phyloP scores from a whole-genome alignment of 2,797 vertebrate species.

The Macroramphosus scolopax region DNA sequence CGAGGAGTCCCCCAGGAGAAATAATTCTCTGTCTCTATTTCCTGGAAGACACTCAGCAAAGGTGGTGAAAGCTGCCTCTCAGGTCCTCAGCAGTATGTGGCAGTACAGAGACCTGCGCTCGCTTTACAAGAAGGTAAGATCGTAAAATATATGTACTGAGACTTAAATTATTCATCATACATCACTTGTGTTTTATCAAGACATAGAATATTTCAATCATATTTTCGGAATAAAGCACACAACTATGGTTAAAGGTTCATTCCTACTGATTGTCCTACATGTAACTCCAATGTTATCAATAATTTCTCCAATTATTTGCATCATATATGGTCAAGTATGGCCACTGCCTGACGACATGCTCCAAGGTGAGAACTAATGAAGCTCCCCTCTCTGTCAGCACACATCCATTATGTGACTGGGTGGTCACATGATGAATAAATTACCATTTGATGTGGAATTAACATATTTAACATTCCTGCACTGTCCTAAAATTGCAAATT shows the following conservation, averaged over 20 bases:
- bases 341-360: too few species aligned
- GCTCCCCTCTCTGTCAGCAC: neutral
- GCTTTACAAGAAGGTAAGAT: constrained; percentile 98
- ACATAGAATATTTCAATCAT: too few species aligned
- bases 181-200: too few species aligned
- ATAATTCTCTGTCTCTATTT: constrained; percentile 29
- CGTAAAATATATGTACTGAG: neutral
- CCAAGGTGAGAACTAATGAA: neutral
- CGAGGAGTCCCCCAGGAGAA: constrained; percentile 25
- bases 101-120: constrained; percentile 99
- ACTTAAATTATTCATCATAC: too few species aligned
- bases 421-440: neutral
- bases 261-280: too few species aligned
- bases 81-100: constrained; percentile 99
- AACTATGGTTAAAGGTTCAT: too few species aligned
- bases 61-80: constrained; percentile 98
- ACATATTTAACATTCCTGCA: neutral
- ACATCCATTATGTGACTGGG: neutral
- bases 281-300: too few species aligned
- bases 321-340: neutral
- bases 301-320: too few species aligned
- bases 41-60: constrained; percentile 92
- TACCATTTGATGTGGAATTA: neutral
- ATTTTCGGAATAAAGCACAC: too few species aligned
- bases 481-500: neutral